Evolutionary conservation across 2,888 invertebrate genomes (phyloP), one percentile per base, ranked within the genome.

Genomic region (Pristionchus japonicus): DNA sequence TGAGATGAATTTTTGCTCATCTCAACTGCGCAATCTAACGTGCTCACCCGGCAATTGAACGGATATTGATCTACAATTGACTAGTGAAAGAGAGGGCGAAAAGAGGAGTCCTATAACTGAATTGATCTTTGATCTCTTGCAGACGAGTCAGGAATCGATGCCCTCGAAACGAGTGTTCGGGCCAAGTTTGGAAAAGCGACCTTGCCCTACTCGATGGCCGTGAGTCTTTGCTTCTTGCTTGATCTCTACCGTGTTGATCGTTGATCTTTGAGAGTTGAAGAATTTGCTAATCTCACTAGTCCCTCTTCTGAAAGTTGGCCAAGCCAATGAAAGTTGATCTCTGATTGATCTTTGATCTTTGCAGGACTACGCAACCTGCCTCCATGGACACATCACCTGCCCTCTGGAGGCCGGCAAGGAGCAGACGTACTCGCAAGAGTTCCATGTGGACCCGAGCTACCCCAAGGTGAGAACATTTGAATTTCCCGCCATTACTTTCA

Each of bases 331-430:
- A n/a, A n/a, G n/a, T n/a, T n/a, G n/a, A n/a, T n/a, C 43, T 11
- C 57, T 9, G 31, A 31, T 31, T 67, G 67, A 34, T 67, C 34
- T 6, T 34, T 67, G 67, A 67, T 34, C 67, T 67, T 27, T 64
- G 23, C 85, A 85, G 85, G 85, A 85, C 34, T 61, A 27, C 31
- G 85, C 61, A 23, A 64, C 85, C 0, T 85, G 85, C 43, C 61
- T 64, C 27, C 61, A 61, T 43, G 85, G 85, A 3, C 17, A 23
- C 27, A 37, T 85, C 27, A 6, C 37, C 13, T 85, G 85, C 31
- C 85, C 85, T 2, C 64, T 85, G 11, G 43, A 15, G 7, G 64
- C 17, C 27, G 7, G 13, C n/a, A 7, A 64, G 40, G 85, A 85
- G 27, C 23, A 61, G 27, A 31, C 20, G 40, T 85, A 64, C 31